Conservation (phyloP, 2,797 vertebrate species). For the Gadopsis bispinosus region DNA sequence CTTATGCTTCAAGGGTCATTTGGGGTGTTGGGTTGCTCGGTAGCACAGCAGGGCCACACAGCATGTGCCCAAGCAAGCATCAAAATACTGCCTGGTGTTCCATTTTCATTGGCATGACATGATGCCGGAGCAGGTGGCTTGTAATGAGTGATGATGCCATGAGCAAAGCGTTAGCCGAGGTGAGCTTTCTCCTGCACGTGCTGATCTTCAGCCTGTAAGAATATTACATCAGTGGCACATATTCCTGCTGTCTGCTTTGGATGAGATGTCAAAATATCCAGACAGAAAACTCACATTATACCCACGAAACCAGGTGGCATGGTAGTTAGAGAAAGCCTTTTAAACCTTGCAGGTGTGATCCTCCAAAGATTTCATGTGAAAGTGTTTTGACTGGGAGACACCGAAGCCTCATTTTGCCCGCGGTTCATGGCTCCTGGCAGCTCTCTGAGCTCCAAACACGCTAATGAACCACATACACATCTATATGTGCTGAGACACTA, state of each 20-base stretch:
- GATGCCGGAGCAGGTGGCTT: constrained; percentile 63
- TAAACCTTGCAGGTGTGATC: not conserved
- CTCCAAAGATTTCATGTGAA: constrained; percentile 1
- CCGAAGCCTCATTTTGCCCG: not conserved
- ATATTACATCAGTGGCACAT: not conserved
- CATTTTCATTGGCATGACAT: constrained; percentile 37
- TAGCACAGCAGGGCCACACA: constrained; percentile 36
- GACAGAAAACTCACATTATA: no score
- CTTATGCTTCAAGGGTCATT: constrained; percentile 39
- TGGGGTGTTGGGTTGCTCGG: constrained; percentile 30
- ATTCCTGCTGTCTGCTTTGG: constrained; percentile 4
- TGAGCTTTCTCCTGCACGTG: constrained; percentile 39
- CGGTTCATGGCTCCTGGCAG: not conserved
- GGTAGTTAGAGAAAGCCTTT: not conserved
- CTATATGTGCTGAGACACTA: not conserved
- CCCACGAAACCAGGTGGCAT: not conserved
- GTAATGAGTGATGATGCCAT: constrained; percentile 46
- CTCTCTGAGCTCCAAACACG: not conserved
- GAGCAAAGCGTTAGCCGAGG: constrained; percentile 38
- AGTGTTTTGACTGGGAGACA: not conserved
- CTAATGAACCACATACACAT: constrained; percentile 23
- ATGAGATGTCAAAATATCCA: constrained; percentile 5
- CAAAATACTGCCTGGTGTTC: constrained; percentile 26
- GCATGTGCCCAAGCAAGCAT: constrained; percentile 33
- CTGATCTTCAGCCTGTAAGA: constrained; percentile 38